Conservation (phyloP, 2,797 vertebrate genomes). For the Strix occidentalis region DNA sequence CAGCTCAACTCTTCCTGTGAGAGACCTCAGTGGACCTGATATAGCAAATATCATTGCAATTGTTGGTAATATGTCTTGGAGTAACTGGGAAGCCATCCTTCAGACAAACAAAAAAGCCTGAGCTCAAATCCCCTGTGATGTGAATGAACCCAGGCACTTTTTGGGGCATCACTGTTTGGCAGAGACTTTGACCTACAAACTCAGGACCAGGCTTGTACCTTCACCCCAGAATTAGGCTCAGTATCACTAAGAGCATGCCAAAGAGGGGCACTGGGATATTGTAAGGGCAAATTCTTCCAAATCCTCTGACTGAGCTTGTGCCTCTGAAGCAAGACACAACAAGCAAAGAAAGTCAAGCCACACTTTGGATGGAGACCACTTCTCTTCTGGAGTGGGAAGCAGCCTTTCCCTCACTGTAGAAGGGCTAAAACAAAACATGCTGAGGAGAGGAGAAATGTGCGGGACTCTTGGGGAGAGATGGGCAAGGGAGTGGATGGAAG, state of each 20-base stretch:
- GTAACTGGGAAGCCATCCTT: neutral
- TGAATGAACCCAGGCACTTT: neutral
- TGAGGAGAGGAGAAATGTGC: neutral
- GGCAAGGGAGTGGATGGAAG: neutral
- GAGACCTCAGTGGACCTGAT: neutral
- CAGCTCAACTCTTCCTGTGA: neutral
- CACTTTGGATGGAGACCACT: neutral
- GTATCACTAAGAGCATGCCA: neutral
- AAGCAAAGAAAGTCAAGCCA: neutral
- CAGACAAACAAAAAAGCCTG: neutral
- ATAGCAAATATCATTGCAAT: neutral
- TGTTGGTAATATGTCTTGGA: neutral
- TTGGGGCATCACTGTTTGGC: neutral
- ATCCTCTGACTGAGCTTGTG: neutral
- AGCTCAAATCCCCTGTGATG: neutral
- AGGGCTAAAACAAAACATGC: neutral
- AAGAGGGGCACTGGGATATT: neutral
- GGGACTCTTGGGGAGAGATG: neutral
- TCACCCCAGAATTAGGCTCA: neutral
- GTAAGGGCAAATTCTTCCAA: neutral
- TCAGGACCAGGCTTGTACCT: neutral
- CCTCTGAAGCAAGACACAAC: neutral
- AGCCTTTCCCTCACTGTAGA: neutral
- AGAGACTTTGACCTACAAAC: neutral
- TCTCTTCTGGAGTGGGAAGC: neutral